Percentiles rank a stretch among this genome's conserved stretches.
Conservation (phyloP, 2,888 invertebrate species). For the Caenorhabditis plicata region DNA sequence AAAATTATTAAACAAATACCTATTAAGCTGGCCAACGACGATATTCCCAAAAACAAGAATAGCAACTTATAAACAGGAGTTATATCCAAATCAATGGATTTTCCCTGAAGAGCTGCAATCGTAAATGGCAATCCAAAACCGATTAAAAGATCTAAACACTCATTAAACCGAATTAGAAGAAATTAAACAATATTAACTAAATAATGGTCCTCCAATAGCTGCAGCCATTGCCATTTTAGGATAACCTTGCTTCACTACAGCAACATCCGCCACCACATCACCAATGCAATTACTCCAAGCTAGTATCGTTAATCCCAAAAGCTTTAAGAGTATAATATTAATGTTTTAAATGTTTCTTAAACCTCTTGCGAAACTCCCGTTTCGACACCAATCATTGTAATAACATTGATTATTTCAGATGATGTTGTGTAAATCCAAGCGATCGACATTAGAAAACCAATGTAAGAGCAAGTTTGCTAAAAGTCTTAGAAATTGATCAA, state of each 20-base stretch:
- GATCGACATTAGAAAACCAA: slow-evolving; percentile 72
- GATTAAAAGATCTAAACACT: slow-evolving; percentile 58
- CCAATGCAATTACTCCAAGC: slow-evolving; percentile 75
- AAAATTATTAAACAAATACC: slow-evolving; percentile 12
- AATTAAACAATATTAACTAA: slow-evolving; percentile 70
- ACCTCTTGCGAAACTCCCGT: slow-evolving; percentile 62
- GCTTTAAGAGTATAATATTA: slow-evolving; percentile 2
- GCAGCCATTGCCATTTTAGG: slow-evolving; percentile 75
- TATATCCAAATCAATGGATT: slow-evolving; percentile 38
- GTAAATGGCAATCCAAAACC: slow-evolving; percentile 60
- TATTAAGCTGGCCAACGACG: slow-evolving; percentile 28
- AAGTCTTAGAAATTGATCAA: too few species aligned
- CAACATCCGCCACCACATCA: slow-evolving; percentile 72
- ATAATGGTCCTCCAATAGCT: slow-evolving; percentile 75
- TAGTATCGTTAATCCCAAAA: slow-evolving; percentile 72
- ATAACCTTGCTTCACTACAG: slow-evolving; percentile 73
- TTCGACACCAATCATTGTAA: slow-evolving; percentile 72
- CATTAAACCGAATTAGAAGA: too few species aligned
- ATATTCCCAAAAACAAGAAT: slow-evolving; percentile 33
- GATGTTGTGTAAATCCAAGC: slow-evolving; percentile 73
- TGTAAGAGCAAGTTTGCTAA: slow-evolving; percentile 65
- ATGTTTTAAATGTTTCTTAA: not conserved
- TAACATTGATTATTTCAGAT: slow-evolving; percentile 72
- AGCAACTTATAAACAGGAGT: slow-evolving; percentile 36
- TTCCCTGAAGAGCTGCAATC: slow-evolving; percentile 52